Evolutionary conservation across 2,797 vertebrate species (phyloP).

Genomic region (Epinephelus awoara): DNA sequence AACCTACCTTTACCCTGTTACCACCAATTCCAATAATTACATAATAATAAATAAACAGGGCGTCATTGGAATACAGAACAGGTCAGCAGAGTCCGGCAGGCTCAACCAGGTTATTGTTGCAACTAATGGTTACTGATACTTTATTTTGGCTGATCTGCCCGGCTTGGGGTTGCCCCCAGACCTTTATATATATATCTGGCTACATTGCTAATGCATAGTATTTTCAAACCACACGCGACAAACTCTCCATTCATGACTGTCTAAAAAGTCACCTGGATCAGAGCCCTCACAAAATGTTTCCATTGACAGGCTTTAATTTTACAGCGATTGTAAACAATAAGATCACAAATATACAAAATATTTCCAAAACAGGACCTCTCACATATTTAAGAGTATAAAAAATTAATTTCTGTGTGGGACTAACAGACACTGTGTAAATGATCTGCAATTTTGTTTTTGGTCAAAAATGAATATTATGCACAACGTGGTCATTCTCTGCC

Average conservation of each 20-base stretch:
- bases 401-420: not conserved
- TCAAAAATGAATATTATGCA: not conserved
- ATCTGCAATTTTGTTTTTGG: constrained; percentile 6
- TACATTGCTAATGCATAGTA: not conserved
- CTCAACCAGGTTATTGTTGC: too few relatives aligned
- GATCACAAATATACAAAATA: constrained; percentile 47
- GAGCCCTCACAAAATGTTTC: constrained; percentile 3
- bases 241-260: too few relatives aligned
- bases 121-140: too few relatives aligned
- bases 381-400: constrained; percentile 40
- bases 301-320: constrained; percentile 71
- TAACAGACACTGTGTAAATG: not conserved
- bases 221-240: not conserved
- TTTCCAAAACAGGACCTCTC: not conserved
- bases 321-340: constrained; percentile 41
- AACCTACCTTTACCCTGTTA: too few relatives aligned
- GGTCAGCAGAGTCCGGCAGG: too few relatives aligned
- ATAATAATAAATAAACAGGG: too few relatives aligned
- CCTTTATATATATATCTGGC: too few relatives aligned
- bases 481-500: not conserved
- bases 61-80: too few relatives aligned
- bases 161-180: too few relatives aligned
- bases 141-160: too few relatives aligned
- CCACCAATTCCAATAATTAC: too few relatives aligned
- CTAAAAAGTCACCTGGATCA: not conserved